Percentiles rank a stretch among this genome's conserved stretches.
Evolutionary conservation across 2,113 vertebrate genomes (phyloP).

Genomic region (Xerus inauris): DNA sequence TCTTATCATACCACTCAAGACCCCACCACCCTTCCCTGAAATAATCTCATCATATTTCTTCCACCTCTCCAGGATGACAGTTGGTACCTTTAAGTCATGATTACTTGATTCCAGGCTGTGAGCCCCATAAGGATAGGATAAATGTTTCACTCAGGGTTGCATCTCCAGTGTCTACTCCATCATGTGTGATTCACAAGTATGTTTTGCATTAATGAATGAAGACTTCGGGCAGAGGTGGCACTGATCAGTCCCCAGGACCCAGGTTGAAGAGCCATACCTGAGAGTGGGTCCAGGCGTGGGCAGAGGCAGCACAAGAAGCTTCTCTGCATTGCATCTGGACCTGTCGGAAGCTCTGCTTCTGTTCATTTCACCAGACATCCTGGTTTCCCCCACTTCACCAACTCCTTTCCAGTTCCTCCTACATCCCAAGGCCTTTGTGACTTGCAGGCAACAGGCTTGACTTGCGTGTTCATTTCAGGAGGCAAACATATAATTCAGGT

Average conservation of each 20-base stretch:
- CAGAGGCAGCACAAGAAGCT: neutral
- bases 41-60: neutral
- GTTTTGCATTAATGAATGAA: neutral
- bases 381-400: neutral
- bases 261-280: neutral
- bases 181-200: neutral
- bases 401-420: neutral
- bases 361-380: neutral
- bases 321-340: neutral
- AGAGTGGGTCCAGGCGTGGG: neutral
- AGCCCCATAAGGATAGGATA: neutral
- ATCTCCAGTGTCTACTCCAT: neutral
- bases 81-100: neutral
- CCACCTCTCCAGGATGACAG: neutral
- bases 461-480: conserved; percentile 63
- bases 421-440: neutral
- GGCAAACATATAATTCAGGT: conserved; percentile 85
- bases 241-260: neutral
- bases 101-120: neutral
- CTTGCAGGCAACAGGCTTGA: conserved; percentile 52
- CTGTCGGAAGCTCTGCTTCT: neutral
- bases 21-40: neutral
- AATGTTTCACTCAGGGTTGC: neutral
- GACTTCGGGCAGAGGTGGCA: neutral
- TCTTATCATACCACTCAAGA: neutral